Evolutionary conservation across 2,888 invertebrate species (phyloP).

Genomic region (Perithous albicinctus): DNA sequence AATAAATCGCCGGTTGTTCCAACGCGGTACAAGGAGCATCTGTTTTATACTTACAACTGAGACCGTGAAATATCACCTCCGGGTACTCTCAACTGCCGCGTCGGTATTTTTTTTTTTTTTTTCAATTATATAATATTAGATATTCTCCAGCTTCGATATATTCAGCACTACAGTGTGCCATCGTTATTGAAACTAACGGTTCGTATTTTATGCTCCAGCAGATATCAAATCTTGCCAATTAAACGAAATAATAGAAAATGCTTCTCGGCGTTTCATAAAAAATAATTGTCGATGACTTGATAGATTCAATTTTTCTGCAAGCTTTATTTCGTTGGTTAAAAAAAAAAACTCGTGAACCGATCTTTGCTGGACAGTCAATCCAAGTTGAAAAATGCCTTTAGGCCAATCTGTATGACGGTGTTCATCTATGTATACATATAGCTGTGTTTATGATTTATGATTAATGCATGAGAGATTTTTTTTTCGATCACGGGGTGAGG

Average conservation of each 20-base stretch:
- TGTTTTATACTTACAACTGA: background rate
- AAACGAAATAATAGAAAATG: slow-evolving; percentile 36
- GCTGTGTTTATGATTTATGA: slow-evolving; percentile 73
- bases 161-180: slow-evolving; percentile 40
- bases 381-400: slow-evolving; percentile 48
- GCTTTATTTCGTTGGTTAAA: slow-evolving; percentile 41
- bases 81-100: slow-evolving; percentile 52
- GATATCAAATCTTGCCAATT: slow-evolving; percentile 51
- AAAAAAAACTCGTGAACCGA: background rate
- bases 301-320: slow-evolving; percentile 49
- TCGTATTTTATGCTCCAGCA: background rate
- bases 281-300: slow-evolving; percentile 38
- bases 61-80: slow-evolving; percentile 47
- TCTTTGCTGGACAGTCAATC: slow-evolving; percentile 38
- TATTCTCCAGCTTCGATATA: slow-evolving; percentile 17
- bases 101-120: background rate
- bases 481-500: slow-evolving; percentile 75
- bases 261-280: slow-evolving; percentile 23
- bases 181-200: slow-evolving; percentile 23
- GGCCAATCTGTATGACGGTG: slow-evolving; percentile 44
- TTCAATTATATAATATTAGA: slow-evolving; percentile 57
- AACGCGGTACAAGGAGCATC: background rate
- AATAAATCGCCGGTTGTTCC: slow-evolving; percentile 3
- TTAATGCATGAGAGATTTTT: slow-evolving; percentile 83
- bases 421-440: slow-evolving; percentile 24